Percentiles rank a stretch among this genome's conserved stretches.
phyloP scores from a whole-genome alignment of 2,888 invertebrate genomes.

The Noctua pronuba region DNA sequence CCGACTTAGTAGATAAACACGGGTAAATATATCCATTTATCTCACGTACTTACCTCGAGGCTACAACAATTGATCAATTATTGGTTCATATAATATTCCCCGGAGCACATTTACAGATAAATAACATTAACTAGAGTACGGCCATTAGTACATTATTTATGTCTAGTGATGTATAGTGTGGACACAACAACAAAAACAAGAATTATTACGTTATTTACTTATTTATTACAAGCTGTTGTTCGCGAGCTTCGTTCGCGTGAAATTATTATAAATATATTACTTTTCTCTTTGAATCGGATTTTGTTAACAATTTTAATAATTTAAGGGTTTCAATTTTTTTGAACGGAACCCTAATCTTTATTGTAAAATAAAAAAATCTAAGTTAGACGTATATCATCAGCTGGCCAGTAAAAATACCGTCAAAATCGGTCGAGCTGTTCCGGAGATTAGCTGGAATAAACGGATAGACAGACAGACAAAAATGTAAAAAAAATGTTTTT shows the following conservation, averaged over 20 bases:
- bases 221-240: background rate
- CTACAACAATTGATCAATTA: conserved; percentile 35
- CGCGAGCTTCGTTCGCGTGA: too few species aligned
- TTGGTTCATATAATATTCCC: conserved; percentile 38
- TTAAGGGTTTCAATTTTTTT: too few species aligned
- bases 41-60: conserved; percentile 4
- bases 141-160: conserved; percentile 21
- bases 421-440: too few species aligned
- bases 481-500: too few species aligned
- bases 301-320: too few species aligned
- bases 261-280: too few species aligned
- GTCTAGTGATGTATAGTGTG: background rate
- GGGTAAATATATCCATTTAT: conserved; percentile 17
- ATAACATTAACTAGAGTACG: conserved; percentile 27
- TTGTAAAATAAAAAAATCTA: too few species aligned
- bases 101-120: conserved; percentile 34
- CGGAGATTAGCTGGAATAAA: too few species aligned
- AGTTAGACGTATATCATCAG: too few species aligned
- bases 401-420: background rate
- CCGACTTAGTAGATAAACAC: background rate
- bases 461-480: too few species aligned
- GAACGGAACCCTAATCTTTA: too few species aligned
- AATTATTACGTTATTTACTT: background rate
- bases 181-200: background rate
- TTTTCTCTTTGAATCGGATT: too few species aligned